Conservation (phyloP, 2,888 invertebrate genomes). For the Nemotelus pantherinus region DNA sequence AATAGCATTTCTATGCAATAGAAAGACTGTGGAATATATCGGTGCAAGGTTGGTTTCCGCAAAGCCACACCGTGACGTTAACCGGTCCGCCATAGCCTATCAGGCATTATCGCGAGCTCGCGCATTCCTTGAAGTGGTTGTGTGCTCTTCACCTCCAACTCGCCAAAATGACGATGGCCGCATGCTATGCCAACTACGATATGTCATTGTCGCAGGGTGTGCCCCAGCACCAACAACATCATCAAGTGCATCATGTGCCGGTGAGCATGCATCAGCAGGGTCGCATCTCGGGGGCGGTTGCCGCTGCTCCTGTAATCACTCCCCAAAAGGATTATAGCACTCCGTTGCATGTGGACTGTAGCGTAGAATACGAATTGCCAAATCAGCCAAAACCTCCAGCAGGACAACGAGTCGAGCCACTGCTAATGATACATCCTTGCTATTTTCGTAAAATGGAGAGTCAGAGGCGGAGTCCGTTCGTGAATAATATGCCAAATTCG, state of each 20-base stretch:
- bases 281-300: constrained; percentile 55
- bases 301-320: constrained; percentile 57
- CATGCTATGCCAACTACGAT: constrained; percentile 64
- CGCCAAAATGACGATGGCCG: constrained; percentile 63
- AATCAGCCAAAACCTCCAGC: constrained; percentile 89
- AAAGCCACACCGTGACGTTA: neutral
- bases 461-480: constrained; percentile 82
- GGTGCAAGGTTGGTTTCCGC: neutral
- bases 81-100: constrained; percentile 2
- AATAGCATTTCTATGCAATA: constrained; percentile 4
- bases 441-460: constrained; percentile 89
- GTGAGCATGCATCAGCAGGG: constrained; percentile 43
- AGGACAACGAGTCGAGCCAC: constrained; percentile 82
- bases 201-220: constrained; percentile 61
- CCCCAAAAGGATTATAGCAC: constrained; percentile 83
- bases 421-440: constrained; percentile 90
- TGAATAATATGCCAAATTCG: constrained; percentile 81
- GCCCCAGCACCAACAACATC: constrained; percentile 55
- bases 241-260: constrained; percentile 54
- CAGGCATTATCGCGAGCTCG: neutral
- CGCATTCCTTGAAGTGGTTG: constrained; percentile 3
- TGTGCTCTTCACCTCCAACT: neutral
- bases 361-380: constrained; percentile 90
- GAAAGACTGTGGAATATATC: neutral
- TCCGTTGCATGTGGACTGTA: constrained; percentile 89